phyloP scores from a whole-genome alignment of 2,888 invertebrate species.

The Gonocerus acuteangulatus region DNA sequence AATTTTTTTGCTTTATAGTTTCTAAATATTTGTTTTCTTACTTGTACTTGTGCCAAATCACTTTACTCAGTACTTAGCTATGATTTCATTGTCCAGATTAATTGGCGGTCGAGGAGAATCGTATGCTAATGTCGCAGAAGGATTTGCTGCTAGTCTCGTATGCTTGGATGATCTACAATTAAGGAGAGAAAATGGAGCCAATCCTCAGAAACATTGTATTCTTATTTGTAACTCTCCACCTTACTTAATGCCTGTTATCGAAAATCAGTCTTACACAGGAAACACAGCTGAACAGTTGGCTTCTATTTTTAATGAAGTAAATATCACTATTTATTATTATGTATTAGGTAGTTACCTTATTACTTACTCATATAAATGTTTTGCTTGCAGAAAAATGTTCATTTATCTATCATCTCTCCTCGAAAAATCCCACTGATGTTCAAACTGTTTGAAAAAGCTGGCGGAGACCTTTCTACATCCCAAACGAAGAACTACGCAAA shows the following conservation, averaged over 20 bases:
- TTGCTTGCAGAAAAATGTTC: conserved; percentile 60
- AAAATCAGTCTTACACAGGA: conserved; percentile 62
- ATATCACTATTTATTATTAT: not conserved
- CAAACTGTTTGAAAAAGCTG: conserved; percentile 82
- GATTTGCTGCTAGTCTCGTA: conserved; percentile 73
- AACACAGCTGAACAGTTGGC: conserved; percentile 81
- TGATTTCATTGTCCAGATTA: conserved; percentile 59
- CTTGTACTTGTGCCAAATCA: too few relatives aligned
- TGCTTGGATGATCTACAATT: conserved; percentile 80
- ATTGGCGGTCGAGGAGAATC: conserved; percentile 85
- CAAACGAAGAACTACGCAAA: conserved; percentile 86
- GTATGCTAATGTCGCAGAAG: conserved; percentile 82
- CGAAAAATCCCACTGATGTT: conserved; percentile 78
- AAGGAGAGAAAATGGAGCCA: conserved; percentile 46
- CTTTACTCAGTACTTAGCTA: too few relatives aligned
- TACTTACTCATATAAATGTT: not conserved
- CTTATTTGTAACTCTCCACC: conserved; percentile 87
- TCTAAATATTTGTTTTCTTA: too few relatives aligned
- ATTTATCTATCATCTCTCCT: conserved; percentile 81
- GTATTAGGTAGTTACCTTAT: conserved; percentile 8
- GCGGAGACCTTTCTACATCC: conserved; percentile 70
- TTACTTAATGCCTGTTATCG: conserved; percentile 74
- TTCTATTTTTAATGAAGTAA: conserved; percentile 64
- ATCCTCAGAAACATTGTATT: conserved; percentile 65
- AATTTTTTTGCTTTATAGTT: too few relatives aligned